Base-by-base conservation (phyloP, 2,113 vertebrate species). In the Gulo gulo region DNA sequence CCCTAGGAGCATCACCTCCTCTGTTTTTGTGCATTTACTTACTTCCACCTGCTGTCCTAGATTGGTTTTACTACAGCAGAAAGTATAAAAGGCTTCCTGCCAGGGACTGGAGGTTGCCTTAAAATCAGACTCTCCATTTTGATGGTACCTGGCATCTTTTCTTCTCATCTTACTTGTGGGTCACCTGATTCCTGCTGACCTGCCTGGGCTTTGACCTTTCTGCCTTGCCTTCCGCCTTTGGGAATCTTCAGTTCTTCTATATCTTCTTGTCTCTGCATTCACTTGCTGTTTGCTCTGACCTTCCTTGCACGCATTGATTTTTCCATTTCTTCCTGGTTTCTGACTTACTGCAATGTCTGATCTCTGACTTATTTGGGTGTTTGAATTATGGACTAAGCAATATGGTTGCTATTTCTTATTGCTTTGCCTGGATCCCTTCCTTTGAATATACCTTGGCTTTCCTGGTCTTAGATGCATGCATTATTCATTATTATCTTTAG, bases 1-100 rank as follows among this genome's bases (percentile, higher is more conserved):
- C 59, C 50, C 21, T 85, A 29, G 63, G 14, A 91, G 31, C 52
- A 55, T 94, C 20, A 20, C 47, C 21, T 67, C 50, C 52, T 89
- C 52, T 39, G 65, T 82, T 95, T 86, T 86, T 47, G 83, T 79
- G 73, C 65, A 80, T 95, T 97, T 65, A 31, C 78, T 86, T 94
- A 16, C 52, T 97, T 89, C n/a, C 12, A 73, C 4, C 59, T 79
- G n/a, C 29, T 89, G 73, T 71, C 63, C 42, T 95, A 59, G 92
- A 79, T 14, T 88, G 76, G n/a, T 88, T 91, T 18, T 93, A 23
- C 26, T 34, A 5, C 16, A 83, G n/a, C 78, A 88, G 78, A 71
- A 88, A 50, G 55, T 65, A 10, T 55, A 5, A 36, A 45, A 80
- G 88, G 26, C 59, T 90, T 95, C 67, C 36, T 55, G 21, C 71